Percentiles rank a stretch among this genome's conserved stretches.
These are phyloP conservation scores for Marronus borbonicus DNA, from an alignment of 2,888 invertebrate species.

Conservation along the genomic window DNA sequence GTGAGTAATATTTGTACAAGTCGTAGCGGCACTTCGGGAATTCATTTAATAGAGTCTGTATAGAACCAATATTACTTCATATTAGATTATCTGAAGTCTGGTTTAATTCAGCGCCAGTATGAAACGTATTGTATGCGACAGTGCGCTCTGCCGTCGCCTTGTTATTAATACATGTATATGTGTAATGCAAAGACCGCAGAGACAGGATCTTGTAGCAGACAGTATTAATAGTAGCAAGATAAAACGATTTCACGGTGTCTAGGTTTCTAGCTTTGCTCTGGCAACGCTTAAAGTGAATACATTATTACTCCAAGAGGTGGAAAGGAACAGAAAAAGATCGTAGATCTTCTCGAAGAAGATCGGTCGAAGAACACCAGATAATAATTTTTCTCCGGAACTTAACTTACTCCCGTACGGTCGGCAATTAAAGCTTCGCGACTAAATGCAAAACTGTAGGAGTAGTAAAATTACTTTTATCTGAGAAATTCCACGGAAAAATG, in stretches of 20 bases:
- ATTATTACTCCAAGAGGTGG: slow-evolving; percentile 21
- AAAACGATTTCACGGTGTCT: slow-evolving; percentile 51
- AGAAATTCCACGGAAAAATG: neutral
- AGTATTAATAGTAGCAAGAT: slow-evolving; percentile 44
- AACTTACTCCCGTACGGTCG: neutral
- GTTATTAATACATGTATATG: slow-evolving; percentile 46
- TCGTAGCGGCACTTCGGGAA: slow-evolving; percentile 32
- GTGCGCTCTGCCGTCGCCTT: slow-evolving; percentile 33
- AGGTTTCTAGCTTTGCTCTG: slow-evolving; percentile 33
- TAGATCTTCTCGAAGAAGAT: too few species aligned
- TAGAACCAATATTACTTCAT: slow-evolving; percentile 47
- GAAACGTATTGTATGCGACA: slow-evolving; percentile 46
- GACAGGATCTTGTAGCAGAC: slow-evolving; percentile 19
- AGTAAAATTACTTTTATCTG: neutral
- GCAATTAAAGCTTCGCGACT: neutral
- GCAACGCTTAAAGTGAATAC: slow-evolving; percentile 28
- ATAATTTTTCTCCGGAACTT: slow-evolving; percentile 16
- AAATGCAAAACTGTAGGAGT: neutral
- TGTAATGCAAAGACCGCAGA: slow-evolving; percentile 32
- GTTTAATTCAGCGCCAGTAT: slow-evolving; percentile 46
- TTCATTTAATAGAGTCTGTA: slow-evolving; percentile 47
- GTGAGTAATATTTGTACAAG: slow-evolving; percentile 40
- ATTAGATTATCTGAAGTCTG: slow-evolving; percentile 51
- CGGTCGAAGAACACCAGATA: neutral
- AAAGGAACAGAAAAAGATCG: neutral